phyloP scores from a whole-genome alignment of 2,888 invertebrate genomes.

The Alcis repandata region DNA sequence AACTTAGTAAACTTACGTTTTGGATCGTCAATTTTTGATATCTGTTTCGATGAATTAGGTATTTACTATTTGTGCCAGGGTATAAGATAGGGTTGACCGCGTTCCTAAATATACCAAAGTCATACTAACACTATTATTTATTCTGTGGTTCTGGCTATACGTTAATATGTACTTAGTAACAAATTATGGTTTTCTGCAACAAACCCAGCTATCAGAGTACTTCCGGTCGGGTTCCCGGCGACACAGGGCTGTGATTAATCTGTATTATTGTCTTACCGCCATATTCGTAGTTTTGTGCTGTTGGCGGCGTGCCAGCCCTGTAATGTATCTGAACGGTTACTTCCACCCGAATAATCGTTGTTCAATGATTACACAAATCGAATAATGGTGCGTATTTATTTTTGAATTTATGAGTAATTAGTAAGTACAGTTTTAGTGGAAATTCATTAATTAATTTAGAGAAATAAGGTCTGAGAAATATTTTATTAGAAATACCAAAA shows the following conservation, averaged over 20 bases:
- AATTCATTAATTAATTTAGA: too few species aligned
- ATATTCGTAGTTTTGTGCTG: conserved; percentile 52
- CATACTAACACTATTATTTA: too few species aligned
- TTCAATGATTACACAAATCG: conserved; percentile 4
- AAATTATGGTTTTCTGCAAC: not conserved
- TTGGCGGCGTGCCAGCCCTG: conserved; percentile 45
- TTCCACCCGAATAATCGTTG: conserved; percentile 10
- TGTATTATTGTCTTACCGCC: conserved; percentile 62
- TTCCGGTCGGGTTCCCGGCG: conserved; percentile 58
- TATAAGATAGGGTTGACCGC: too few species aligned
- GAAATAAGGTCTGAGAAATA: too few species aligned
- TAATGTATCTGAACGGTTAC: conserved; percentile 27
- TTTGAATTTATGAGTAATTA: too few species aligned
- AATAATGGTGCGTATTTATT: not conserved
- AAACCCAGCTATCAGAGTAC: conserved; percentile 48
- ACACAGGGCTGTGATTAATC: conserved; percentile 63
- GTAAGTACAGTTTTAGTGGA: too few species aligned
- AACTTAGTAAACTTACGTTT: too few species aligned
- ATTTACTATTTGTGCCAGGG: not conserved
- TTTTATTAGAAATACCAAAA: too few species aligned
- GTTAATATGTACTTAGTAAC: not conserved
- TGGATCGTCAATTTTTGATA: too few species aligned
- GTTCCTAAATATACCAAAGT: too few species aligned
- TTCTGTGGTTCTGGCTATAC: too few species aligned
- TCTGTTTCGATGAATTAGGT: too few species aligned